phyloP scores from a whole-genome alignment of 1,140 invertebrate species.

The Drosophila murphyi region DNA sequence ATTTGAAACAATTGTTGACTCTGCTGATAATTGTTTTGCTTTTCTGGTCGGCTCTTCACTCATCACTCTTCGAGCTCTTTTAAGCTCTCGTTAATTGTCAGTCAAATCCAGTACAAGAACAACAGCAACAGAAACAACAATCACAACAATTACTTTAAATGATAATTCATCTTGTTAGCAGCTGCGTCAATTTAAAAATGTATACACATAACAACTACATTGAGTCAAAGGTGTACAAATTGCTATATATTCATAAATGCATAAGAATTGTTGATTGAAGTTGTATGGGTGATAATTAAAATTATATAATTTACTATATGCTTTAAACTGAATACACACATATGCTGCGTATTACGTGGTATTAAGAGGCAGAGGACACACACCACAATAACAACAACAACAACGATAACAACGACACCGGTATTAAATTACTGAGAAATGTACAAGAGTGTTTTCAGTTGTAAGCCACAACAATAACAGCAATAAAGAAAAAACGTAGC shows the following conservation, averaged over 20 bases:
- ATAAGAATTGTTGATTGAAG: constrained; percentile 2
- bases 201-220: background rate
- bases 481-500: constrained; percentile 13
- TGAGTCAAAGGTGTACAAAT: constrained; percentile 11
- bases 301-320: constrained; percentile 36
- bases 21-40: constrained; percentile 8
- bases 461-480: constrained; percentile 38
- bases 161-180: constrained; percentile 12
- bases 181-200: background rate
- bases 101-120: constrained; percentile 20
- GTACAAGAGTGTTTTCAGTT: constrained; percentile 49
- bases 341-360: constrained; percentile 10
- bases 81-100: constrained; percentile 21
- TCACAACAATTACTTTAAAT: constrained; percentile 22
- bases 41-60: background rate
- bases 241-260: constrained; percentile 12
- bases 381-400: background rate
- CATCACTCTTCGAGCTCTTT: background rate
- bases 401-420: background rate
- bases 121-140: background rate
- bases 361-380: constrained; percentile 29
- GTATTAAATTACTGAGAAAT: constrained; percentile 52
- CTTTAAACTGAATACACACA: constrained; percentile 44
- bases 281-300: constrained; percentile 72
- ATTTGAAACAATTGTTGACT: constrained; percentile 10